Percentiles rank a stretch among this genome's conserved stretches.
These are phyloP conservation scores for Sesamia inferens DNA, from an alignment of 2,888 invertebrate species.

Conservation along the genomic window DNA sequence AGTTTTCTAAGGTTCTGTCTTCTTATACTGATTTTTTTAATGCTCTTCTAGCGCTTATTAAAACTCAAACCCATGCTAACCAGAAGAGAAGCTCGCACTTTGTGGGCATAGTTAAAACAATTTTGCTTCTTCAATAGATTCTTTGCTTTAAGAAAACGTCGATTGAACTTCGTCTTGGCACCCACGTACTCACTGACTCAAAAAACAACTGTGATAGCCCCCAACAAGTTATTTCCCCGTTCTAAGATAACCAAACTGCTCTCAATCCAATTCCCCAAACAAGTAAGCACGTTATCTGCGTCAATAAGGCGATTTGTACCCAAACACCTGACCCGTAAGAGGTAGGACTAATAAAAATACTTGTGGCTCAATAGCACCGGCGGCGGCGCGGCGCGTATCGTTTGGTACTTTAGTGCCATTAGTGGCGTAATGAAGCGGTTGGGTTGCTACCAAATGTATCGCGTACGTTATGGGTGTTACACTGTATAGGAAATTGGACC, in stretches of 20 bases:
- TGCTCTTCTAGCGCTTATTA: not conserved
- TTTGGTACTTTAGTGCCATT: slow-evolving; percentile 50
- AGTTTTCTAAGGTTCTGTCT: not conserved
- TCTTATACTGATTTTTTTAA: not conserved
- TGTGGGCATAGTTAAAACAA: not conserved
- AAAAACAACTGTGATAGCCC: not conserved
- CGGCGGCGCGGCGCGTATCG: slow-evolving; percentile 34
- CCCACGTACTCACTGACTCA: not conserved
- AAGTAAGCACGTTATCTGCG: slow-evolving; percentile 42
- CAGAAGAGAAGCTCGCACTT: too few relatives aligned
- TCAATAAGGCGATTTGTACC: slow-evolving; percentile 64
- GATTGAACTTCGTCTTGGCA: too few relatives aligned
- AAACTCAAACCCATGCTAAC: not conserved
- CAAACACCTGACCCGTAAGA: slow-evolving; percentile 58
- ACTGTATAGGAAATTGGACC: slow-evolving; percentile 42
- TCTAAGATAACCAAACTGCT: slow-evolving; percentile 16
- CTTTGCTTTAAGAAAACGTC: not conserved
- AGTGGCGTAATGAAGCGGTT: slow-evolving; percentile 69
- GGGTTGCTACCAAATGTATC: slow-evolving; percentile 71
- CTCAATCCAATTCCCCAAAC: slow-evolving; percentile 18
- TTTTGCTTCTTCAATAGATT: not conserved
- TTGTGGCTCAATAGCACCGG: slow-evolving; percentile 57
- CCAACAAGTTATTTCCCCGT: not conserved
- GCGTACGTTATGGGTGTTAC: slow-evolving; percentile 64
- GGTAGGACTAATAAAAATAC: slow-evolving; percentile 56